Evolutionary conservation across 2,113 vertebrate species (phyloP).

Genomic region (Dromiciops gliroides): DNA sequence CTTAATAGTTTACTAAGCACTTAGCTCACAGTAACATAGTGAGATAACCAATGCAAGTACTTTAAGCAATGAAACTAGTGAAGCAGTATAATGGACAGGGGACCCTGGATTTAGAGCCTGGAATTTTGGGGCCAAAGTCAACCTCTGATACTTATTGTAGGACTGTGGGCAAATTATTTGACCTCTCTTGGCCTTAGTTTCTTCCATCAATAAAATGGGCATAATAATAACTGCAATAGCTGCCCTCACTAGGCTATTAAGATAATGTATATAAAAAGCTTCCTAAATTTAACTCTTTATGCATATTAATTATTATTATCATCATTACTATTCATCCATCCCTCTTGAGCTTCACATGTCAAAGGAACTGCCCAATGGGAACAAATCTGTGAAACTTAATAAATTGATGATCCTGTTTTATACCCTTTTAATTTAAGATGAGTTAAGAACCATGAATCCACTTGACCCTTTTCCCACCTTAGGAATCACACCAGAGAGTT

Average conservation of each 20-base stretch:
- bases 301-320: background rate
- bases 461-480: rapidly evolving
- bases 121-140: background rate
- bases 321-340: background rate
- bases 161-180: background rate
- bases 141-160: background rate
- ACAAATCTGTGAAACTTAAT: background rate
- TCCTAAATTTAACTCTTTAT: background rate
- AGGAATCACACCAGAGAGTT: background rate
- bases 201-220: background rate
- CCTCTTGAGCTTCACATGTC: background rate
- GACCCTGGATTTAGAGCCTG: background rate
- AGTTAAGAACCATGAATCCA: rapidly evolving
- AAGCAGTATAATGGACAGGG: background rate
- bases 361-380: background rate
- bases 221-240: background rate
- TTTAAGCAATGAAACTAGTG: background rate
- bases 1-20: background rate
- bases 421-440: background rate
- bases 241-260: background rate
- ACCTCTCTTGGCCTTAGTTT: background rate
- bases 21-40: background rate
- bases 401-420: background rate
- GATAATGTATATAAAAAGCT: background rate
- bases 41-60: background rate